Conservation (phyloP, 2,113 vertebrate genomes). For the Chloebia gouldiae region DNA sequence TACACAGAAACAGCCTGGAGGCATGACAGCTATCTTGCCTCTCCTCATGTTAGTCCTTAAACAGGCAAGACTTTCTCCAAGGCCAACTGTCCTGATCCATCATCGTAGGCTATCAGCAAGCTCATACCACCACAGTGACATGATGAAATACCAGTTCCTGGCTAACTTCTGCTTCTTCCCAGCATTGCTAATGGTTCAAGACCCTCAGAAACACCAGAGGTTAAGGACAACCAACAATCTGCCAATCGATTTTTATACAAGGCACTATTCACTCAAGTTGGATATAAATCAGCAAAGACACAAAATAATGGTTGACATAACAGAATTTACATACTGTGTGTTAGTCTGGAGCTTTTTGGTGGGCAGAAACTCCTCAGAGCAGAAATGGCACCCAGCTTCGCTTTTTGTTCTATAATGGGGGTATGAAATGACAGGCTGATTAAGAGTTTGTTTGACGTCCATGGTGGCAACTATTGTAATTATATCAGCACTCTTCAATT, state of each 20-base stretch:
- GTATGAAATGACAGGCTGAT: neutral
- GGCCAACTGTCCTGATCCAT: neutral
- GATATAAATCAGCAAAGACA: neutral
- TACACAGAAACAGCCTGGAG: neutral
- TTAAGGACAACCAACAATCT: neutral
- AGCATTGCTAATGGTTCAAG: neutral
- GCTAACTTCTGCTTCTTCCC: neutral
- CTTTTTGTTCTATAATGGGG: slow-evolving; percentile 1
- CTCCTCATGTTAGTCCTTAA: neutral
- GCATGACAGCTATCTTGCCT: neutral
- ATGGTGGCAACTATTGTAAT: neutral
- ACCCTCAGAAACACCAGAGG: neutral
- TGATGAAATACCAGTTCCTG: neutral
- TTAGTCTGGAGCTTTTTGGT: neutral
- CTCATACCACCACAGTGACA: neutral
- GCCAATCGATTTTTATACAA: neutral
- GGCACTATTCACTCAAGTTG: neutral
- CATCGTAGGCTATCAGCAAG: neutral
- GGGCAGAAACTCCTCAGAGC: neutral
- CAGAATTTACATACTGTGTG: neutral
- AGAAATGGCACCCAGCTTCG: slow-evolving; percentile 1
- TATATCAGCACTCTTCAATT: neutral
- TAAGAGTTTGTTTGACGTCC: neutral
- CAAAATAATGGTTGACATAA: neutral
- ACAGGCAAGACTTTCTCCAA: slow-evolving; percentile 10